Base-by-base conservation (phyloP, 2,888 invertebrate genomes). In the Chrysolina haemoptera region DNA sequence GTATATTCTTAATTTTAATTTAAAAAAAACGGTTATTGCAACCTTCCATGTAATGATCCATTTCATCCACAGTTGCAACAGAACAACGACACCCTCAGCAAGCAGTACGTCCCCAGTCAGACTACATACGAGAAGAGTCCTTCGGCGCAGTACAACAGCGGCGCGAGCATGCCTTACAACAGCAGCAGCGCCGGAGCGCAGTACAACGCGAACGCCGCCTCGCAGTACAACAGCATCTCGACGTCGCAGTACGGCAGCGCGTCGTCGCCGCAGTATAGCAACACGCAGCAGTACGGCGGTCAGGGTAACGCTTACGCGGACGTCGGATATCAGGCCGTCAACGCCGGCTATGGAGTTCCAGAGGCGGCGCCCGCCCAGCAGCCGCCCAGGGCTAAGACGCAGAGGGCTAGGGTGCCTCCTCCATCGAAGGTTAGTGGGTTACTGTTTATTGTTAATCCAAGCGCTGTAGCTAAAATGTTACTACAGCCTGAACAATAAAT, bases 341-440 rank as follows among this genome's bases (percentile, higher is more conserved):
- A 71, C 40, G 77, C 71, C 55, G 72, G 69, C 40, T 87, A 85
- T 48, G 71, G 73, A 48, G 68, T 66, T 12, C 77, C 76, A 41
- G 72, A 76, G 16, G 62, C 76, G 8, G 73, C 65, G 59, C 65
- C 73, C n/a, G 76, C 83, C 0, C 86, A 85, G 76, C 86, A 89
- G 67, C 89, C 88, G 48, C 88, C 90, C 73, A 86, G 93, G 84
- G 90, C 91, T 79, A 92, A 91, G 82, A 92, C 91, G 70, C 93
- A 92, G 85, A 88, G 94, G 73, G 93, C 94, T 40, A 88, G 95
- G 79, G 91, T 95, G 73, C 96, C 96, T 22, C 96, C 96, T 40
- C 95, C 96, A 8, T 95, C 95, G 53, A 96, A 95, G 90, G 94
- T 94, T 87, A 83, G 71, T n/a, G n/a, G n/a, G n/a, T n/a, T n/a